Evolutionary conservation across 23 tunicate genomes (phyloP).

Genomic region (Trididemnum miniatum): DNA sequence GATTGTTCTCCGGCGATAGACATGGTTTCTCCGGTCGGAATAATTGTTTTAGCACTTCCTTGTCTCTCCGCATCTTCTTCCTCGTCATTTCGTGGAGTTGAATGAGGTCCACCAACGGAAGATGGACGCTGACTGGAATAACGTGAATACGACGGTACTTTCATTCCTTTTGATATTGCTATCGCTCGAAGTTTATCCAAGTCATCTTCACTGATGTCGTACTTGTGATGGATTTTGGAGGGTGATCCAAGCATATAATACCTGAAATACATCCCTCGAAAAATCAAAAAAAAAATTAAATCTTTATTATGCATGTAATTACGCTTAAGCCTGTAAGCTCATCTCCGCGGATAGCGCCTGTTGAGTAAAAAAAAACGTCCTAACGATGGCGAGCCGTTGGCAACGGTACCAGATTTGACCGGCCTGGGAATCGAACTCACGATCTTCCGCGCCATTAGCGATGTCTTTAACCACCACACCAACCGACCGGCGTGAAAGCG

Average conservation of each 20-base stretch:
- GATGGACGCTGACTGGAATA: conserved; percentile 22
- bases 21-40: conserved; percentile 72
- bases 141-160: conserved; percentile 34
- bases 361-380: too few relatives aligned
- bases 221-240: conserved; percentile 55
- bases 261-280: too few relatives aligned
- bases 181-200: conserved; percentile 48
- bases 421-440: too few relatives aligned
- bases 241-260: conserved; percentile 88
- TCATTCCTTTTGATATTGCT: conserved; percentile 72
- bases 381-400: too few relatives aligned
- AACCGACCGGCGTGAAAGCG: too few relatives aligned
- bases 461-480: too few relatives aligned
- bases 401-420: too few relatives aligned
- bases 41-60: conserved; percentile 67
- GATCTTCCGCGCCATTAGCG: too few relatives aligned
- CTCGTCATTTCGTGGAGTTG: conserved; percentile 67
- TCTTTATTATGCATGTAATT: too few relatives aligned
- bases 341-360: too few relatives aligned
- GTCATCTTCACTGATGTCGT: conserved; percentile 68
- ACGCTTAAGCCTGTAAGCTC: too few relatives aligned
- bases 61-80: conserved; percentile 34
- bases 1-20: conserved; percentile 51
- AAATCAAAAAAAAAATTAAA: too few relatives aligned
- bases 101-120: conserved; percentile 56